A percentile compares a stretch with the other conserved stretches of the same genome.
Conservation (phyloP, 2,797 vertebrate species). For the Scleropages formosus region DNA sequence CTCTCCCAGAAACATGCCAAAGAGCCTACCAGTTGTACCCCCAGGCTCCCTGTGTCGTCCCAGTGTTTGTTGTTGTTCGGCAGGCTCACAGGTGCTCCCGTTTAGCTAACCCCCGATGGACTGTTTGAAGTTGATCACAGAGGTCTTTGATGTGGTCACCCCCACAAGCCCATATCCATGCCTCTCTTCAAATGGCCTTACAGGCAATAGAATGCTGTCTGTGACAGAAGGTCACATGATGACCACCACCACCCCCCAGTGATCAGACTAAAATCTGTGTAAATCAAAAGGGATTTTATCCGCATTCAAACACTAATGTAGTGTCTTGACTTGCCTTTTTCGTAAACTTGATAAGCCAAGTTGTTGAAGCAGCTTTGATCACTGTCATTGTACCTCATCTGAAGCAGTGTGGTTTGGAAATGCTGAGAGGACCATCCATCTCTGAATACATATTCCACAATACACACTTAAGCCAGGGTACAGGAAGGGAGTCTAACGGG, state of each 20-base stretch:
- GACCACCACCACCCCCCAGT: conserved; percentile 27
- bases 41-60: conserved; percentile 16
- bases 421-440: too few relatives aligned
- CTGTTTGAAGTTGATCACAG: conserved; percentile 62
- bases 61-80: conserved; percentile 40
- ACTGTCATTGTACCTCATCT: too few relatives aligned
- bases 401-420: too few relatives aligned
- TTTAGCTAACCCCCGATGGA: conserved; percentile 29
- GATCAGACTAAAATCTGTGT: neutral
- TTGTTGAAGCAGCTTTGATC: too few relatives aligned
- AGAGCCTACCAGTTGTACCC: conserved; percentile 26
- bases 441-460: too few relatives aligned
- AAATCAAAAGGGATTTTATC: neutral
- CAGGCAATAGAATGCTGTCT: conserved; percentile 57
- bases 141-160: conserved; percentile 56
- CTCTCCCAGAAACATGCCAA: conserved; percentile 2
- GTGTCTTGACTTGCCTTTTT: neutral
- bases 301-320: conserved; percentile 4
- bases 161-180: conserved; percentile 52
- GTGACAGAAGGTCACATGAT: conserved; percentile 44
- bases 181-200: conserved; percentile 64
- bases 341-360: too few relatives aligned
- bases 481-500: too few relatives aligned
- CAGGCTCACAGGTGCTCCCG: conserved; percentile 54
- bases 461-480: too few relatives aligned